A percentile compares a stretch with the other conserved stretches of the same genome.
phyloP scores from a whole-genome alignment of 2,888 invertebrate species.

The Gasteruption jaculator region DNA sequence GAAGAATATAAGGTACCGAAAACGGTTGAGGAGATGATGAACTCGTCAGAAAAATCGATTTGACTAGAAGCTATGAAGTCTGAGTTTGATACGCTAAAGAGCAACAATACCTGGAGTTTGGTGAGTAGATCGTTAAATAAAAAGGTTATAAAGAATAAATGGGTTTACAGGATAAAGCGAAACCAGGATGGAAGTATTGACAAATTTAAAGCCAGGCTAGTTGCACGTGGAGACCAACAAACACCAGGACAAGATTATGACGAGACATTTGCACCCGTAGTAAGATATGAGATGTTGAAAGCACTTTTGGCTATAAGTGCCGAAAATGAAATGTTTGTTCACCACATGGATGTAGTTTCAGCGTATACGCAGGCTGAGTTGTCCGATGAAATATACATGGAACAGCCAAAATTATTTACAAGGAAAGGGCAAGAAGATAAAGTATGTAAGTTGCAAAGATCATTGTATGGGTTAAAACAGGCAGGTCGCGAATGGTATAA shows the following conservation, averaged over 20 bases:
- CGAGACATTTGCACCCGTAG: constrained; percentile 27
- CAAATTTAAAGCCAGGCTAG: constrained; percentile 26
- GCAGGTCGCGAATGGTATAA: constrained; percentile 21
- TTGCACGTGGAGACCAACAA: constrained; percentile 25
- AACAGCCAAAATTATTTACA: constrained; percentile 23
- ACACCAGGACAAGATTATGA: constrained; percentile 22
- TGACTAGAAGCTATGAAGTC: constrained; percentile 21
- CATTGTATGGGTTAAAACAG: constrained; percentile 25
- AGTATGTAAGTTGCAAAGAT: constrained; percentile 22
- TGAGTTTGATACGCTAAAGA: constrained; percentile 18
- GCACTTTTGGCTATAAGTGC: constrained; percentile 23
- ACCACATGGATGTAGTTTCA: constrained; percentile 27
- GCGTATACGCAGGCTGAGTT: constrained; percentile 25
- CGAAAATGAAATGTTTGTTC: constrained; percentile 25
- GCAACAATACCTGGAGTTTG: constrained; percentile 23
- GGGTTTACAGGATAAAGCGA: constrained; percentile 21
- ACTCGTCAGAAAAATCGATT: constrained; percentile 7
- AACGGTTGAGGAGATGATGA: constrained; percentile 9
- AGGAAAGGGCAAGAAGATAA: too few relatives aligned
- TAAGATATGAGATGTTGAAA: constrained; percentile 25
- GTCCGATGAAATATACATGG: constrained; percentile 22
- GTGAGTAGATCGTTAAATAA: constrained; percentile 14
- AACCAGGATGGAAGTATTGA: constrained; percentile 15
- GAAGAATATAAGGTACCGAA: too few relatives aligned
- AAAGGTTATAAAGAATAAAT: constrained; percentile 18